Conservation (phyloP, 1,140 invertebrate species). For the Atta texana region DNA sequence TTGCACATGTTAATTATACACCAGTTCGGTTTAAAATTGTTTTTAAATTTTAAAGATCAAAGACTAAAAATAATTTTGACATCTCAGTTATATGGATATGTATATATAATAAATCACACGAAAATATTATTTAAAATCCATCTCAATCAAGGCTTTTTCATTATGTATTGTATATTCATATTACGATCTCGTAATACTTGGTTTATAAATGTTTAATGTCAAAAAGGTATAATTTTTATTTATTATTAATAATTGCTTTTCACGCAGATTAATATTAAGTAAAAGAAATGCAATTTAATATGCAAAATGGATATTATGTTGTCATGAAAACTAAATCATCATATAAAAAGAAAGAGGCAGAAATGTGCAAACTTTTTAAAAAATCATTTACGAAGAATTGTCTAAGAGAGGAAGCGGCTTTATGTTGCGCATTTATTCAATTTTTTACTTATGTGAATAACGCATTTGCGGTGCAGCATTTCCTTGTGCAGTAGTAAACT, state of each 20-base stretch:
- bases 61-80: too few relatives aligned
- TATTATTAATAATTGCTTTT: conserved; percentile 7
- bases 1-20: too few relatives aligned
- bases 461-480: neutral
- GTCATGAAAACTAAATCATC: neutral
- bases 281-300: neutral
- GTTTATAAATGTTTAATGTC: too few relatives aligned
- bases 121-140: too few relatives aligned
- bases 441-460: neutral
- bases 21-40: too few relatives aligned
- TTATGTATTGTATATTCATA: too few relatives aligned
- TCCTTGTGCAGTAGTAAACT: neutral
- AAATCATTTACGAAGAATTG: neutral
- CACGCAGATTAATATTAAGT: neutral
- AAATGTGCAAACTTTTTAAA: neutral
- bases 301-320: neutral
- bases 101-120: too few relatives aligned
- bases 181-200: too few relatives aligned
- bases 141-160: too few relatives aligned
- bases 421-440: neutral
- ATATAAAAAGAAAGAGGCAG: neutral
- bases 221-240: neutral
- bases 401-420: neutral
- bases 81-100: too few relatives aligned
- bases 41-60: too few relatives aligned